Evolutionary conservation across 2,797 vertebrate species (phyloP).

Genomic region (Typhlichthys subterraneus): DNA sequence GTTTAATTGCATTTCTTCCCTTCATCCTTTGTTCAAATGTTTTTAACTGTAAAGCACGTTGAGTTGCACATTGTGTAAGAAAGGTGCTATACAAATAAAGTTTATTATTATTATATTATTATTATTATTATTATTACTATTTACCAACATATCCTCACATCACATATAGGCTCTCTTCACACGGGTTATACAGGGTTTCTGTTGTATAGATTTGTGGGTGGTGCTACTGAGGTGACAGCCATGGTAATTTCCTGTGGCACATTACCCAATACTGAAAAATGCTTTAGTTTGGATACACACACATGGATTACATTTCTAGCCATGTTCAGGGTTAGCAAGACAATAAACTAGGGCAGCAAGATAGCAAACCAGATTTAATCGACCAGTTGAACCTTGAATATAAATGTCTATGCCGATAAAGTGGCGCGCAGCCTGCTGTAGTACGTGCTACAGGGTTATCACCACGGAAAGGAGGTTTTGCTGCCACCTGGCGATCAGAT

Average conservation of each 20-base stretch:
- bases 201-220: conserved; percentile 35
- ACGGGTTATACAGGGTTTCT: neutral
- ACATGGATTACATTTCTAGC: conserved; percentile 2
- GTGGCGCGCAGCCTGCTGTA: no score
- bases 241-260: conserved; percentile 71
- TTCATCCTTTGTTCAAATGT: no score
- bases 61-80: no score
- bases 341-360: neutral
- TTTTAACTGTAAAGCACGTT: no score
- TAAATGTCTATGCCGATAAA: neutral
- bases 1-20: no score
- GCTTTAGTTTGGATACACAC: conserved; percentile 51
- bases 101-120: no score
- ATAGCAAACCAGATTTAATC: no score
- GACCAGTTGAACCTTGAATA: neutral
- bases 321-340: neutral
- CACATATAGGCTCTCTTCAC: conserved; percentile 18
- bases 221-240: conserved; percentile 58
- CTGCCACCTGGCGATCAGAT: conserved; percentile 62
- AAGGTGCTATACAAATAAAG: no score
- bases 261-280: conserved; percentile 53
- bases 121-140: no score
- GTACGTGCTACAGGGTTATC: no score
- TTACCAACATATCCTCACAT: no score
- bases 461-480: conserved; percentile 30